Base-by-base conservation (phyloP, 2,888 invertebrate species). In the Urechis unicinctus region DNA sequence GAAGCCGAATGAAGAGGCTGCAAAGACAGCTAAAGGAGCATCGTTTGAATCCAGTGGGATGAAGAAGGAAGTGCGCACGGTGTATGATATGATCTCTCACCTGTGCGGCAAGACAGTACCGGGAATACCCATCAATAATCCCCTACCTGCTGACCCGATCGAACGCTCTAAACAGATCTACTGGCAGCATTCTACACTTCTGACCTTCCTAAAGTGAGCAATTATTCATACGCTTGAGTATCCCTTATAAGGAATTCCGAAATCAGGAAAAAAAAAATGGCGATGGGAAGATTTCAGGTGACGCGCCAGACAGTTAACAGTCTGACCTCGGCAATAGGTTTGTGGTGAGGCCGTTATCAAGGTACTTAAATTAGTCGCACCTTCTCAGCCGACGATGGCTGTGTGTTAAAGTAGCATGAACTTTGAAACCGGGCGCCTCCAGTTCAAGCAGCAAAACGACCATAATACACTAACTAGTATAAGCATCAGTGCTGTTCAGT, bases 181-280 rank as follows among this genome's bases (percentile, higher is more conserved):
- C 66, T 76, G 73, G 74, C 78, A 78, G 54, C 77, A 78, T 57
- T 66, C 69, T 48, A 74, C 76, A n/a, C 67, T 78, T n/a, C 69
- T 78, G 1, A 72, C 73, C 3, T 78, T 78, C 68, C 63, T 78
- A 52, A 75, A 64, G 77, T 77, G 61, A 55, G 64, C 44, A 2
- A 5, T 29, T 21, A 24, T 43, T n/a, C 50, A 1, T 50, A 30
- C 28, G 2, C 21, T 9, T 29, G 1, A 13, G 36, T 13, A n/a
- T n/a, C n/a, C n/a, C n/a, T n/a, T n/a, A n/a, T n/a, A n/a, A n/a
- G n/a, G n/a, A n/a, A n/a, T n/a, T n/a, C n/a, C n/a, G n/a, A n/a
- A n/a, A n/a, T n/a, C n/a, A 13, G n/a, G 9, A 36, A 13, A 13
- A 36, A 36, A 36, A 36, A 13, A 36, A 36, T 36, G 9, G 41